Evolutionary conservation across 2,113 vertebrate species (phyloP), one percentile per base, ranked within the genome.

Genomic region (Oreochromis tanganicae): DNA sequence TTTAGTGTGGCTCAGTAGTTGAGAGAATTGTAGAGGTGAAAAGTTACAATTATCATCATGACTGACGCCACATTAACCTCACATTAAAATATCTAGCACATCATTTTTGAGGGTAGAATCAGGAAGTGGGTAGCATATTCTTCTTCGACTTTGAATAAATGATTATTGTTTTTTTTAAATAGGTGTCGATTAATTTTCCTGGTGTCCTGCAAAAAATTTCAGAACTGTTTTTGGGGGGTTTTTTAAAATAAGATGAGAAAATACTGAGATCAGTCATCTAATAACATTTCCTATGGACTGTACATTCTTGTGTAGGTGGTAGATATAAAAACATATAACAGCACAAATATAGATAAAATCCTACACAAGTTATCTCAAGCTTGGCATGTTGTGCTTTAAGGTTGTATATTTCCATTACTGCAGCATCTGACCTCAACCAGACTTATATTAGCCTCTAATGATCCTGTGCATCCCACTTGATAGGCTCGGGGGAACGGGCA

Each of bases 361-460:
- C 88, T 48, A 12, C 46, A 84, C 13, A 8, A 32, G 50, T 71
- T 66, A 50, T 54, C 36, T 48, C 57, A 17, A 87, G 21, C 41
- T 85, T 6, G 24, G 61, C 27, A 34, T 32, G 66, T 79, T 10
- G 5, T 59, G 32, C 86, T 89, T 83, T 82, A 75, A 89, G 83
- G 55, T 87, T 80, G 73, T 86, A 24, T 93, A 79, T 91, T 93
- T 92, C 86, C 71, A 91, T 93, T 78, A 83, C 86, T 50, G 14
- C 87, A 57, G 85, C 41, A 10, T 54, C 81, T 88, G 82, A 90
- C 80, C 87, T 90, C 55, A 66, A 87, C 66, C 71, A 86, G 83
- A 83, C 83, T 89, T 88, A 63, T 87, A 91, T 90, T 87, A 88
- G 82, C 79, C 73, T 91, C 86, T 92, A 91, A 92, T 94, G 90